Conservation (phyloP, 1,140 invertebrate genomes). For the Cyrtorhinus lividipennis region DNA sequence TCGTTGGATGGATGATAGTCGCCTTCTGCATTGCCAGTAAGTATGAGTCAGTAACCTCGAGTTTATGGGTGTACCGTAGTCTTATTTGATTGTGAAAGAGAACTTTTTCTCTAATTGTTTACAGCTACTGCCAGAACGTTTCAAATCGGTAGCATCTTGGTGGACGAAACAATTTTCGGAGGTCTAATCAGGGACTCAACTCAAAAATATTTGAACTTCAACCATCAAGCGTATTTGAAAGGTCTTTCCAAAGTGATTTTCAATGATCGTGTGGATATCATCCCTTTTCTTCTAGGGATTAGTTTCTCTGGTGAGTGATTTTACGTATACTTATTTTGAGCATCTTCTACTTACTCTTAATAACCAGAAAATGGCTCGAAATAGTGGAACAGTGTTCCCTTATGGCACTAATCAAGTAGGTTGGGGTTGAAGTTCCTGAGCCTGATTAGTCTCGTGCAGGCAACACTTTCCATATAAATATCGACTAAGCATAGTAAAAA, state of each 20-base stretch:
- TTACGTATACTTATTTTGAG: neutral
- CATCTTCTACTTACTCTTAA: no score
- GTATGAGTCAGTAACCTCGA: neutral
- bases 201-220: neutral
- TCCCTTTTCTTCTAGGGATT: neutral
- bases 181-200: neutral
- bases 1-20: neutral
- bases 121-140: neutral
- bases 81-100: neutral
- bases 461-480: no score
- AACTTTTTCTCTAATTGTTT: neutral
- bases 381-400: no score
- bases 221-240: neutral
- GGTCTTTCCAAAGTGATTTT: neutral
- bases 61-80: no score
- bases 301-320: neutral
- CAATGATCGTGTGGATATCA: neutral
- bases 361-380: no score
- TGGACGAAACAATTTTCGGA: neutral
- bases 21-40: neutral
- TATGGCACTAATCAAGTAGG: no score
- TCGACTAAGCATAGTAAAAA: no score
- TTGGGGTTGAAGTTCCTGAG: no score
- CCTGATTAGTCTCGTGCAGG: no score
- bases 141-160: neutral